Evolutionary conservation across 1,140 invertebrate species (phyloP).

Genomic region (Sesamia nonagrioides): DNA sequence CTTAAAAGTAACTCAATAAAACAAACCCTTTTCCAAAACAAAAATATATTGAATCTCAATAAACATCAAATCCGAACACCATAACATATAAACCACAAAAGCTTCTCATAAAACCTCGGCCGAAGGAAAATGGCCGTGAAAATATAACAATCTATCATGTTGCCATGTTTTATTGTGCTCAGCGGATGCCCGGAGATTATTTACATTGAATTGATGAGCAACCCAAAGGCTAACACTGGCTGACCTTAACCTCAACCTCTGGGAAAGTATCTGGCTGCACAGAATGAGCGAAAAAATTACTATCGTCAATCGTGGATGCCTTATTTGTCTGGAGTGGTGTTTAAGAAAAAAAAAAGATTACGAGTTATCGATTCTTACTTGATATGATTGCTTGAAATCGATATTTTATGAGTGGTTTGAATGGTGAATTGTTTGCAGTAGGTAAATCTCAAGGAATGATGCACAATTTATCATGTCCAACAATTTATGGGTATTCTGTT

Average conservation of each 20-base stretch:
- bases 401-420: background rate
- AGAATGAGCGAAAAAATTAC: constrained; percentile 69
- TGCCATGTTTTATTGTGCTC: constrained; percentile 73
- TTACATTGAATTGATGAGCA: constrained; percentile 81
- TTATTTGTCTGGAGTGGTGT: constrained; percentile 28
- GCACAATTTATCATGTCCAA: no score
- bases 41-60: background rate
- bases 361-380: background rate
- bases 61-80: background rate
- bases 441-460: no score
- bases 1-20: background rate
- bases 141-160: constrained; percentile 76
- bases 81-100: constrained; percentile 1
- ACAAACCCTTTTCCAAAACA: background rate
- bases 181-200: constrained; percentile 74
- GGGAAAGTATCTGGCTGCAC: constrained; percentile 59
- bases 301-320: constrained; percentile 50
- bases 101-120: constrained; percentile 25
- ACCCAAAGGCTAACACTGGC: constrained; percentile 63
- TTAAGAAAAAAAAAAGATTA: constrained; percentile 20
- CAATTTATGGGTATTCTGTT: no score
- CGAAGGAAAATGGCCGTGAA: constrained; percentile 61
- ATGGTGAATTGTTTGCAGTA: background rate
- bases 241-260: constrained; percentile 71
- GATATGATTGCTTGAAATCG: constrained; percentile 3